phyloP scores from a whole-genome alignment of 1,140 invertebrate genomes.

The Thaumatotibia leucotreta region DNA sequence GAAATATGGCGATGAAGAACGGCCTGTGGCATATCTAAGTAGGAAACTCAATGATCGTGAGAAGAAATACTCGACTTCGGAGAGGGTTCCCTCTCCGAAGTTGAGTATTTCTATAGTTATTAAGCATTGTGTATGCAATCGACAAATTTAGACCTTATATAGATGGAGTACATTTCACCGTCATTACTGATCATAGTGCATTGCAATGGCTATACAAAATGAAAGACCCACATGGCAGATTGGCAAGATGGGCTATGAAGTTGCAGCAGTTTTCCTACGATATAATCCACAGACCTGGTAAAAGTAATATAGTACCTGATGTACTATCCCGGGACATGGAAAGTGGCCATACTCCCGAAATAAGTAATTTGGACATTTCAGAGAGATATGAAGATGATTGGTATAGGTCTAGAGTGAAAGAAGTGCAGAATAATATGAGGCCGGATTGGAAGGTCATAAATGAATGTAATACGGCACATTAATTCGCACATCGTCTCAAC shows the following conservation, averaged over 20 bases:
- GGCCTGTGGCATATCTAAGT: slow-evolving; percentile 50
- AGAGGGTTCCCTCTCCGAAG: too few species aligned
- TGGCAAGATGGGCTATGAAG: not conserved
- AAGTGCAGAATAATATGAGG: not conserved
- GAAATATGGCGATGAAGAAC: slow-evolving; percentile 27
- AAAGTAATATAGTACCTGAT: not conserved
- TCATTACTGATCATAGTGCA: too few species aligned
- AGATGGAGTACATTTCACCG: too few species aligned
- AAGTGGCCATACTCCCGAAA: not conserved
- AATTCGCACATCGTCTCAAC: too few species aligned
- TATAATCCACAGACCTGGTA: not conserved
- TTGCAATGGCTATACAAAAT: too few species aligned
- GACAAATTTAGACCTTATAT: not conserved
- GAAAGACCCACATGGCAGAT: not conserved
- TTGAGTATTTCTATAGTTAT: not conserved
- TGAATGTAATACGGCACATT: too few species aligned
- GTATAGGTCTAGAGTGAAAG: not conserved
- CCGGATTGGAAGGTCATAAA: not conserved
- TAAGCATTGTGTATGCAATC: not conserved
- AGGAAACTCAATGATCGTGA: slow-evolving; percentile 50
- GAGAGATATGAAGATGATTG: not conserved
- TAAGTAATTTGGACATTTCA: not conserved
- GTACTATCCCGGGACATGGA: not conserved
- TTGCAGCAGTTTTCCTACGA: not conserved
- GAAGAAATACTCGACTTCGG: slow-evolving; percentile 51